A percentile compares a stretch with the other conserved stretches of the same genome.
These are phyloP conservation scores for Rhipidura dahli DNA, from an alignment of 2,113 vertebrate species.

Conservation along the genomic window DNA sequence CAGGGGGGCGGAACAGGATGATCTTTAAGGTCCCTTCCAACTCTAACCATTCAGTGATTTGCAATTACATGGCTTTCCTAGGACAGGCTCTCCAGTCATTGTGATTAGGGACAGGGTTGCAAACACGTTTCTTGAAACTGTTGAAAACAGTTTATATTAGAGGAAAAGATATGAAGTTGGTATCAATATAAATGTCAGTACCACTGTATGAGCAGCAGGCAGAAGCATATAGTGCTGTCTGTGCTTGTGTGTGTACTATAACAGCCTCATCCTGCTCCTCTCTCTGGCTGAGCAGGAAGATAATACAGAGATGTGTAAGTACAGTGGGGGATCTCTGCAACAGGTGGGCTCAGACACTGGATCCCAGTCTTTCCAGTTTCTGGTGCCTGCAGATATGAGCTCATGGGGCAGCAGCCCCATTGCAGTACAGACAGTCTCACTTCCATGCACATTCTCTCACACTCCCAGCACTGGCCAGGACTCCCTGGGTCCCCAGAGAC, in stretches of 20 bases:
- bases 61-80: not conserved
- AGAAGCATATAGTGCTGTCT: accelerated
- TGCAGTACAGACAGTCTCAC: not conserved
- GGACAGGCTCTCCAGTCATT: not conserved
- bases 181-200: not conserved
- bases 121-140: not conserved
- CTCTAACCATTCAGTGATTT: not conserved
- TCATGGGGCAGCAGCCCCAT: not conserved
- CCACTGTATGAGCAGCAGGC: not conserved
- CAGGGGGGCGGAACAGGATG: not conserved
- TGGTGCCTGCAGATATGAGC: not conserved
- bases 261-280: not conserved
- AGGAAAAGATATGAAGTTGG: not conserved
- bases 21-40: not conserved
- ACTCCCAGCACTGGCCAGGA: not conserved
- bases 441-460: not conserved
- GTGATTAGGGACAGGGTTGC: not conserved
- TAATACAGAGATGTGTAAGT: not conserved
- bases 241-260: not conserved
- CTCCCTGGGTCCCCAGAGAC: not conserved
- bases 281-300: not conserved
- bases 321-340: not conserved
- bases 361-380: not conserved
- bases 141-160: not conserved
- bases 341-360: not conserved